Conservation (phyloP, 2,888 invertebrate species). For the Trachelus stipa region DNA sequence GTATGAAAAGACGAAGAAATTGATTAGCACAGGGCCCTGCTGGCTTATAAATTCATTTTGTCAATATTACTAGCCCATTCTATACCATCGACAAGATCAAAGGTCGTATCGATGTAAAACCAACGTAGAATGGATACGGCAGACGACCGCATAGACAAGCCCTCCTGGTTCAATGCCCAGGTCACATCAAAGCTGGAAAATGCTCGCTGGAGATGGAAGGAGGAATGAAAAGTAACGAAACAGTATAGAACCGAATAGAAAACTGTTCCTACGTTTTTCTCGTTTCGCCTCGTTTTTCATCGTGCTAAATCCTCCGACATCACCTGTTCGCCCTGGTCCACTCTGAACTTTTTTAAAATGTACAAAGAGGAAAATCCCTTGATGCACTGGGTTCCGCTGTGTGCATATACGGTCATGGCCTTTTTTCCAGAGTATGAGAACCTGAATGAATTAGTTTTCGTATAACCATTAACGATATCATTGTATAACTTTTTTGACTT, state of each 20-base stretch:
- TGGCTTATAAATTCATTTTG: conserved; percentile 32
- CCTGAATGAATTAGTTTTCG: not conserved
- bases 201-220: conserved; percentile 31
- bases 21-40: not conserved
- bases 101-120: conserved; percentile 42
- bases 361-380: not conserved
- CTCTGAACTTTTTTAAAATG: not conserved
- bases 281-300: not conserved
- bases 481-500: not conserved
- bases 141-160: conserved; percentile 23
- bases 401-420: not conserved
- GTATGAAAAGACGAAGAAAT: not conserved
- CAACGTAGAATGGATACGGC: conserved; percentile 27
- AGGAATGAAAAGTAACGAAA: conserved; percentile 39
- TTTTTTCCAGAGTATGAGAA: not conserved
- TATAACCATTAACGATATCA: not conserved
- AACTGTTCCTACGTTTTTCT: not conserved
- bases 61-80: conserved; percentile 33
- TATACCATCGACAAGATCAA: conserved; percentile 39
- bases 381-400: not conserved
- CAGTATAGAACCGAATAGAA: not conserved
- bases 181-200: conserved; percentile 44
- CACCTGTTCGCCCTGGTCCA: not conserved
- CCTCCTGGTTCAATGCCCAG: conserved; percentile 37
- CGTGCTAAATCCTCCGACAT: not conserved